Percentiles rank a stretch among this genome's conserved stretches.
These are phyloP conservation scores for Martes martes DNA, from an alignment of 2,113 vertebrate genomes.

Conservation along the genomic window DNA sequence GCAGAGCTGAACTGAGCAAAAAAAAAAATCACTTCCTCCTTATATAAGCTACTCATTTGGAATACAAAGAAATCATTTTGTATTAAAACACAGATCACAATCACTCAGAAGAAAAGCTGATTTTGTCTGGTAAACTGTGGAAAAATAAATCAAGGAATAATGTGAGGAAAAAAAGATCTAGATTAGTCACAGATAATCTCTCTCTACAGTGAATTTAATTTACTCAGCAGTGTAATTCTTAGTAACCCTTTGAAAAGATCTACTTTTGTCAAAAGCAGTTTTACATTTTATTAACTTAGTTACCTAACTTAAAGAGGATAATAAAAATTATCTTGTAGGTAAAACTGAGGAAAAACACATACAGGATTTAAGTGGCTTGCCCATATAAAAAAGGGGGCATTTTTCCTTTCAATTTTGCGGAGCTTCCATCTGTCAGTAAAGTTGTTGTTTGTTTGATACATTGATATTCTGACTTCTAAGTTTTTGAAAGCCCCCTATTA, in stretches of 20 bases:
- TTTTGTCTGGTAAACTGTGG: slow-evolving; percentile 4
- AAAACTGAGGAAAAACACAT: slow-evolving; percentile 24
- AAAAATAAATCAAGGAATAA: slow-evolving; percentile 62
- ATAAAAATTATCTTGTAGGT: neutral
- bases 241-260: slow-evolving; percentile 41
- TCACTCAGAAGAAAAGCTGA: slow-evolving; percentile 39
- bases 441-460: neutral
- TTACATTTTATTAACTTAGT: slow-evolving; percentile 35
- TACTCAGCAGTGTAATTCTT: slow-evolving; percentile 39
- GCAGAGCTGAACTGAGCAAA: neutral
- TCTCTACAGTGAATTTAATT: slow-evolving; percentile 34
- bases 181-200: slow-evolving; percentile 45
- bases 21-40: neutral
- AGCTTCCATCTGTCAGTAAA: neutral
- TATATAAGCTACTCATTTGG: neutral
- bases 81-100: slow-evolving; percentile 33
- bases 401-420: neutral
- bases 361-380: neutral
- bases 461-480: neutral
- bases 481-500: neutral
- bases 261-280: slow-evolving; percentile 22
- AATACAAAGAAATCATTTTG: slow-evolving; percentile 47
- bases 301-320: slow-evolving; percentile 36
- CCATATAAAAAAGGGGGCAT: neutral
- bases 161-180: neutral